These are phyloP conservation scores for Pseudochromis fuscus DNA, from an alignment of 2,797 vertebrate species.

Conservation along the genomic window DNA sequence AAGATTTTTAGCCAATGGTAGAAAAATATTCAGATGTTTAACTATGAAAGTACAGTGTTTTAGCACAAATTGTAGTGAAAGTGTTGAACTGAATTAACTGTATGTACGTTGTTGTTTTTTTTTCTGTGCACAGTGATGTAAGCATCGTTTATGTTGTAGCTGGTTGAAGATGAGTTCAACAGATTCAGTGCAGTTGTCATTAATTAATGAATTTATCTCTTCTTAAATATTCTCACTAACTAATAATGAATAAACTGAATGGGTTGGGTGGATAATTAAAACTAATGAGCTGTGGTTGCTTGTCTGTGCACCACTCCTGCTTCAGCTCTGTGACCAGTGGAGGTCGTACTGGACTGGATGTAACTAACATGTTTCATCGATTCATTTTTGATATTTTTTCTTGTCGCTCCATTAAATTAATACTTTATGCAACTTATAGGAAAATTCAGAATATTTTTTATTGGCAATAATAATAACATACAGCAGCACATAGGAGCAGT, in stretches of 20 bases:
- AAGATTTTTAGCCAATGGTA: neutral
- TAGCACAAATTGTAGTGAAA: too few species aligned
- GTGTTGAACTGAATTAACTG: too few species aligned
- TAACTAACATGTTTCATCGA: neutral
- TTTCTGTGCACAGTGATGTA: too few species aligned
- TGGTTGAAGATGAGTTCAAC: neutral
- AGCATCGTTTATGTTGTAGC: neutral
- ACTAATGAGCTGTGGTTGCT: conserved; percentile 31
- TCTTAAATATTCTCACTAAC: conserved; percentile 5
- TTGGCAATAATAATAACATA: neutral
- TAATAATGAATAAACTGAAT: conserved; percentile 16
- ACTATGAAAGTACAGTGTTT: too few species aligned
- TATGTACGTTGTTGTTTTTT: too few species aligned
- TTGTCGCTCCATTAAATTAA: neutral
- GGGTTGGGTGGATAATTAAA: conserved; percentile 34
- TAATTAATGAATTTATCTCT: conserved; percentile 34
- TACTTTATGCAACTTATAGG: too few species aligned
- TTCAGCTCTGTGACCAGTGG: conserved; percentile 8
- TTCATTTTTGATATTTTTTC: neutral
- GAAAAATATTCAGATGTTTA: neutral
- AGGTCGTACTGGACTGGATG: neutral
- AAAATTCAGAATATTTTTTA: too few species aligned
- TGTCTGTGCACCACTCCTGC: conserved; percentile 9
- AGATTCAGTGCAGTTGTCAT: conserved; percentile 37
- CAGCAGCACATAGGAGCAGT: neutral